Base-by-base conservation (phyloP, 2,888 invertebrate species). In the Alviniconcha strummeri region DNA sequence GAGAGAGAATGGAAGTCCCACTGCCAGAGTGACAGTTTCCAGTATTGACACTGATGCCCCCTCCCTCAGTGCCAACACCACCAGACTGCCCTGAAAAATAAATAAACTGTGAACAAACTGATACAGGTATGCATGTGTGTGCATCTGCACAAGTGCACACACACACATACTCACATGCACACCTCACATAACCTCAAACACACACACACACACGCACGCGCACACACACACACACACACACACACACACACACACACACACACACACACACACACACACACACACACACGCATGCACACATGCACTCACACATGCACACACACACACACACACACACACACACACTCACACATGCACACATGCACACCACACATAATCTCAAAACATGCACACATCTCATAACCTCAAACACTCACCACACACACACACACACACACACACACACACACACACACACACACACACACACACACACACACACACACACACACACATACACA, bases 1-100 rank as follows among this genome's bases (percentile, higher is more conserved):
- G 8, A 92, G 67, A 0, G 91, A 90, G 84, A 88, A 91, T 7
- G 91, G 91, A n/a, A 92, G 84, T 86, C 92, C 92, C 74, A 92
- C 88, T 60, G 87, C 87, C 15, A 92, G 84, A 0, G 90, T 88
- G 8, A 91, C 85, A 60, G 87, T 86, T 83, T 92, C 91, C 71
- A 88, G 19, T 6, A 86, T 80, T 7, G 88, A 84, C 11, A 91
- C 55, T 4, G 86, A 74, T 6, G 89, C 89, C 0, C 92, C 92
- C 74, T 92, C 87, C 60, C 88, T 87, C 84, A 93, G 82, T 0
- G 89, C 90, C 69, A 93, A 86, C 8, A 92, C 84, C 0, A 92
- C 90, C 84, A 93, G 89, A 85, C 92, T 93, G 4, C 89, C 85
- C 93, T 93, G 86, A 0, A 87, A 86, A 57, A 78, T 13, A 56